Conservation (phyloP, 2,113 vertebrate species). For the Rhynchomys soricoides region DNA sequence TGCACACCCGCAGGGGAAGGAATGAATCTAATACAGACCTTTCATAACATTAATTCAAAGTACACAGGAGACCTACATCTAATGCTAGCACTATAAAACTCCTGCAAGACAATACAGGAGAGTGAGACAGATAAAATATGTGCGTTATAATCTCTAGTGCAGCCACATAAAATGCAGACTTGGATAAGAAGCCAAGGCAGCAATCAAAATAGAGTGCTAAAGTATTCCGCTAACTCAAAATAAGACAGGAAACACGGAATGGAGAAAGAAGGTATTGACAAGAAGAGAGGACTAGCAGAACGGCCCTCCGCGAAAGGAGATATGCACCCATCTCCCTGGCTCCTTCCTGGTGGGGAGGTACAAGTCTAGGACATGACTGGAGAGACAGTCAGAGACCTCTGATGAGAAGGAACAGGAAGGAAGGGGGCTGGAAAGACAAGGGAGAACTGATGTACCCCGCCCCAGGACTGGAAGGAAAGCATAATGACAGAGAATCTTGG, state of each 20-base stretch:
- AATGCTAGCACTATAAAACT: background rate
- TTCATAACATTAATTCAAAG: background rate
- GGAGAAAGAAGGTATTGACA: background rate
- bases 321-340: background rate
- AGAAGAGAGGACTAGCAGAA: background rate
- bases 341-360: background rate
- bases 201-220: background rate
- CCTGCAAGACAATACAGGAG: background rate
- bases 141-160: background rate
- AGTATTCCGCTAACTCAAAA: background rate
- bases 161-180: conserved; percentile 6
- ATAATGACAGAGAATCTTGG: background rate
- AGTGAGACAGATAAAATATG: background rate
- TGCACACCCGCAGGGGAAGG: background rate
- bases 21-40: background rate
- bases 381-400: background rate
- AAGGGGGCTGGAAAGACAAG: background rate
- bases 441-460: background rate
- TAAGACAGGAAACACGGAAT: background rate
- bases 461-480: background rate
- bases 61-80: background rate
- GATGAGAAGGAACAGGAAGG: background rate
- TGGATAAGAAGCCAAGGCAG: conserved; percentile 26
- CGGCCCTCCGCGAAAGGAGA: background rate
- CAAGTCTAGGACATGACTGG: background rate